Base-by-base conservation (phyloP, 1,140 invertebrate genomes). In the Diprion similis region DNA sequence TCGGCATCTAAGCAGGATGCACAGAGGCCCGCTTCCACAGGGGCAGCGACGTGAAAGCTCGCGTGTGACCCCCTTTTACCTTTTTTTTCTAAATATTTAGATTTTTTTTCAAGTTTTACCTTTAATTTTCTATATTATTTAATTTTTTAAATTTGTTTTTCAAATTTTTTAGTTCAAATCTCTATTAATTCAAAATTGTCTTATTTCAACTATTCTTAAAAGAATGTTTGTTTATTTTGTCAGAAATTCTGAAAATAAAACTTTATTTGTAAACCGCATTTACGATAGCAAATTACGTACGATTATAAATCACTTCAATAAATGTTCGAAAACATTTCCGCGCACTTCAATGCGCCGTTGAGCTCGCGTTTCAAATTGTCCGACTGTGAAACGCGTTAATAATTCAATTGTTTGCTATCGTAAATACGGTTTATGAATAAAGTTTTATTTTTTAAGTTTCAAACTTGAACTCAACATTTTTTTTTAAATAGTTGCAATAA, bases 161-260 rank as follows among this genome's bases (percentile, higher is more conserved):
- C 48, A 10, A 51, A 51, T 10, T 51, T n/a, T n/a, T 51, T 51
- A 51, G 15, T 51, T 51, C 15, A 15, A 51, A 15, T 51, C 15
- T 51, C 15, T 15, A 0, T 51, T 51, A 51, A 10, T 51, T 10
- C 48, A 51, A 51, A 51, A 51, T n/a, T 10, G 15, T 11, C 10
- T 37, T 10, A 10, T 15, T 73, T 71, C 19, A 66, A 68, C 10
- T 68, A 11, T 37, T 67, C 10, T 65, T 73, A 45, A 71, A 73
- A 69, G 68, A 15, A 51, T 51, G 15, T 51, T 51, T 51, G 10
- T 51, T 51, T 15, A 51, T 15, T 51, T 51, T 51, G 15, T 51
- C 48, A 51, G 48, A 51, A 51, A 10, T 10, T 51, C 15, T 51
- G 15, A 10, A 15, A 51, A 51, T 51, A 51, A 51, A 51, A 51